These are phyloP conservation scores for Micrasema minimum DNA, from an alignment of 1,140 invertebrate genomes.

Conservation along the genomic window DNA sequence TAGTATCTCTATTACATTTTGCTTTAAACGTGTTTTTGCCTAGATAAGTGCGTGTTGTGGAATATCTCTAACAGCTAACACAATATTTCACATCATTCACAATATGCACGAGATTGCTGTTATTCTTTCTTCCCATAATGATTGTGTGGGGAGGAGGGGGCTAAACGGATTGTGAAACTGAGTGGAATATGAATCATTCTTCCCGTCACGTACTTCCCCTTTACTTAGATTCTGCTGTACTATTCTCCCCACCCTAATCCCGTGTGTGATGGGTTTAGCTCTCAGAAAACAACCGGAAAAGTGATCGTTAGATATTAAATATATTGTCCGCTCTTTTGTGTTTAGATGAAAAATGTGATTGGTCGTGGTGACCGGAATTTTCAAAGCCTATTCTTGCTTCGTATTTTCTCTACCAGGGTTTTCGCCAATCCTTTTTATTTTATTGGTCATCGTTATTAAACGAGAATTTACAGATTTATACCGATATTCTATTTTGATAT, in stretches of 20 bases:
- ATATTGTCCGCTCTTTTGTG: constrained; percentile 1
- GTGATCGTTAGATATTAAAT: constrained; percentile 24
- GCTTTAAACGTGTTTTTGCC: too few species aligned
- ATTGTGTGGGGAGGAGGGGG: constrained; percentile 14
- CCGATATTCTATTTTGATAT: too few species aligned
- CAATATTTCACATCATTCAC: too few species aligned
- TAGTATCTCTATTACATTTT: too few species aligned
- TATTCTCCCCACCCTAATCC: too few species aligned
- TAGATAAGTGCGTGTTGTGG: too few species aligned
- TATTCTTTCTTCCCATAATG: too few species aligned
- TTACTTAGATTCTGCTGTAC: constrained; percentile 1
- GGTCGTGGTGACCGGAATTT: neutral
- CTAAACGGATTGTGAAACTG: constrained; percentile 46
- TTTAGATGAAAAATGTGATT: constrained; percentile 3
- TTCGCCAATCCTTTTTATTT: too few species aligned
- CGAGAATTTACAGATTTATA: too few species aligned
- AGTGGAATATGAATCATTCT: constrained; percentile 49
- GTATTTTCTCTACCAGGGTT: too few species aligned
- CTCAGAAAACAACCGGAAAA: constrained; percentile 28
- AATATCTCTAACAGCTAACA: too few species aligned
- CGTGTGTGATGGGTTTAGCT: constrained; percentile 11
- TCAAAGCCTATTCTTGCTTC: neutral
- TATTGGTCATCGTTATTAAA: too few species aligned
- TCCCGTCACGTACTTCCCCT: constrained; percentile 25
- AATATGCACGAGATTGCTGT: constrained; percentile 17